Evolutionary conservation across 2,113 vertebrate genomes (phyloP), one percentile per base, ranked within the genome.

Genomic region (Pseudopipra pipra): DNA sequence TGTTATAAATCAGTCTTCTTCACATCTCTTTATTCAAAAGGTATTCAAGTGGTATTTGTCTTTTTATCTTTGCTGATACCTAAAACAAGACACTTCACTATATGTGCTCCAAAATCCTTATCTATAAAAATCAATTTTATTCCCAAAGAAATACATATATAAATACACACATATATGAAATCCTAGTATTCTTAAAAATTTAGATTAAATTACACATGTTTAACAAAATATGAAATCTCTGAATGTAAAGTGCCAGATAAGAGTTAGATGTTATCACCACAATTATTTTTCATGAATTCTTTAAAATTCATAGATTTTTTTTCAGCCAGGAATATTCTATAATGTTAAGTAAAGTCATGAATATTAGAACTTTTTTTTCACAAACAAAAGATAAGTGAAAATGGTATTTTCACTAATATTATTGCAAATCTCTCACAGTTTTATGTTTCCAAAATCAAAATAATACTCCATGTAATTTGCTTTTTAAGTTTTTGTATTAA

Each of bases 11-110:
- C 83, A 20, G 7, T 74, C 13, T 71, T 86, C 31, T 73, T 61
- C n/a, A 33, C 0, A 0, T 39, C 23, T 5, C 4, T 59, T 67
- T 68, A 61, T 63, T 77, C 12, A 84, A 63, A 68, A 7, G 3
- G 0, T 41, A 63, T 67, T 81, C 12, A 89, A 67, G 67, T 11
- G 3, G 0, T 37, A 47, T 39, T 49, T 1, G 14, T 31, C 31
- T 70, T 59, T 72, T 39, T 17, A 22, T 65, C 20, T 70, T 70
- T 75, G 10, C 7, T 81, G 21, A 33, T 56, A 63, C 15, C 5
- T 67, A 71, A 54, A 8, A 31, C 8, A 76, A 70, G 13, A 72
- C 16, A 43, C 14, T 56, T 86, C n/a, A 37, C 2, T 58, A 21
- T 22, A 20, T 43, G 5, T 81, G 14, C n/a, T 79, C 14, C 9